A percentile compares a stretch with the other conserved stretches of the same genome.
phyloP scores from a whole-genome alignment of 2,888 invertebrate species.

The Axea sp. region DNA sequence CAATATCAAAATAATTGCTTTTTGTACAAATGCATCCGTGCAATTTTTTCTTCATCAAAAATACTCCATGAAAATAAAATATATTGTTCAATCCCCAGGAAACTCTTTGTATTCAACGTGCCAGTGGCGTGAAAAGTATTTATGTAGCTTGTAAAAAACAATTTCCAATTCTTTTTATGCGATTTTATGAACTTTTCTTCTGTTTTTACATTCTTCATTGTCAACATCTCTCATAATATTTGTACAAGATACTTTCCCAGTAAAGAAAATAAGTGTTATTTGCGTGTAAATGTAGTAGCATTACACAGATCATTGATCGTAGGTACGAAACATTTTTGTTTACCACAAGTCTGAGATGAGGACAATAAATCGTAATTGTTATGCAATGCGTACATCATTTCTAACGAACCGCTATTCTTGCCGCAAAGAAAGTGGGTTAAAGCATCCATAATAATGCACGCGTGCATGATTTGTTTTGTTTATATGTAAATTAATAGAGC shows the following conservation, averaged over 20 bases:
- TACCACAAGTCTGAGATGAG: constrained; percentile 39
- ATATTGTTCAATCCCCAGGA: too few relatives aligned
- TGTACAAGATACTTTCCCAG: neutral
- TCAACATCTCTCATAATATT: too few relatives aligned
- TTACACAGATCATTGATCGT: constrained; percentile 16
- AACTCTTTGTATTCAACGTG: too few relatives aligned
- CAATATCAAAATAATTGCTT: too few relatives aligned
- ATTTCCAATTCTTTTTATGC: too few relatives aligned
- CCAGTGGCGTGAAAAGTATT: too few relatives aligned
- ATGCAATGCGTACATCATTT: constrained; percentile 51
- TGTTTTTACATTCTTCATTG: too few relatives aligned
- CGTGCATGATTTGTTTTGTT: constrained; percentile 8
- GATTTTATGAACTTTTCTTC: too few relatives aligned
- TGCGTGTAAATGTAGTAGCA: constrained; percentile 21
- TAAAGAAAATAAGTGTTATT: constrained; percentile 14
- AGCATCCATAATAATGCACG: constrained; percentile 11
- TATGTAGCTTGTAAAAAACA: too few relatives aligned
- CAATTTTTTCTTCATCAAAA: too few relatives aligned
- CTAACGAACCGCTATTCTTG: constrained; percentile 55
- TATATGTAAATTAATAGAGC: constrained; percentile 38
- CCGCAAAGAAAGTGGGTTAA: constrained; percentile 56
- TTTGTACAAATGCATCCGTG: too few relatives aligned
- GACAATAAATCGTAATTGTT: constrained; percentile 52
- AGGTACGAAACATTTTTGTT: constrained; percentile 44
- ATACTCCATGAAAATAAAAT: too few relatives aligned